Evolutionary conservation across 2,797 vertebrate genomes (phyloP), one percentile per base, ranked within the genome.

Genomic region (Chelon auratus): DNA sequence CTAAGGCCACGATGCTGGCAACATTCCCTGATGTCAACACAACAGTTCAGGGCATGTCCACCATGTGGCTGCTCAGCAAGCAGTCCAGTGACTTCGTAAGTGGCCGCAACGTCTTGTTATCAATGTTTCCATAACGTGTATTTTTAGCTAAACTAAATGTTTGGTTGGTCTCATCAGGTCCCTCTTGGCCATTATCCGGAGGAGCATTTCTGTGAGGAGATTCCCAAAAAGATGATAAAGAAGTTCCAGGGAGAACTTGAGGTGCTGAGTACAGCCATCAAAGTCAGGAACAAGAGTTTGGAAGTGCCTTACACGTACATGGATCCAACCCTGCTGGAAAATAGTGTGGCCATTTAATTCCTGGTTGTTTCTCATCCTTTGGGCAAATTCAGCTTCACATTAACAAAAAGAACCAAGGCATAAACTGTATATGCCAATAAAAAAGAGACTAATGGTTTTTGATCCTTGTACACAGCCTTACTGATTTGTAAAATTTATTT

Each of bases 71-170:
- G 0, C 89, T 92, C 53, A 87, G 86, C 89, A 66, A 42, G 15
- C 69, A 62, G 53, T 86, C 89, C 9, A 55, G 50, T 55, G 90
- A 91, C 72, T 84, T 80, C 14, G 92, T 91, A 74, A 89, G 89
- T 80, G 12, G 0, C 7, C 1, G 5, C 22, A 3, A n/a, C 8
- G 64, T 62, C 30, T 7, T 33, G 30, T 33, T 33, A 33, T 33
- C 30, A 33, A 0, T 5, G 30, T 33, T 33, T 33, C 5, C 30
- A 22, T 22, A 22, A 22, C 22, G 22, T 22, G 22, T 22, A 22
- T 22, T 0, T 62, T 56, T 64, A 3, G 10, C 12, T 9, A 24
- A 55, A 4, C 1, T 12, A 20, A 62, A 53, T 9, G 0, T 65
- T 3, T 60, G 3, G 1, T 9, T 66, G 17, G 54, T 82, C 13